Percentiles rank a stretch among this genome's conserved stretches.
phyloP scores from a whole-genome alignment of 2,113 vertebrate genomes.

The Pollachius pollachius region DNA sequence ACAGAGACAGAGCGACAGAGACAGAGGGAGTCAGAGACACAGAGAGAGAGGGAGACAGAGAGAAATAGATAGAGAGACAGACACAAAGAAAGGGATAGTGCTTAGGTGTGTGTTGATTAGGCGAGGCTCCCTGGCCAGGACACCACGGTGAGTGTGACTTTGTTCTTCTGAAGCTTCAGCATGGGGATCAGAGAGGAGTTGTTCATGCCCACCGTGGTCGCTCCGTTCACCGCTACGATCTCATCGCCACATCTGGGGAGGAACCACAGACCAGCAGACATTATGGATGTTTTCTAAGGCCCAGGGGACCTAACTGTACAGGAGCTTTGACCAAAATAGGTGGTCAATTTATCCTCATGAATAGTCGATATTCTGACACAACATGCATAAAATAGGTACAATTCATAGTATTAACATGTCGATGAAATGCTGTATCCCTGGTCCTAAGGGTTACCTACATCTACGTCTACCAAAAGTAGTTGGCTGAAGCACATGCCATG shows the following conservation, averaged over 20 bases:
- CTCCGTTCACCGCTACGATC: constrained; percentile 90
- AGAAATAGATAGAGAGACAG: not conserved
- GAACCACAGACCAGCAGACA: constrained; percentile 5
- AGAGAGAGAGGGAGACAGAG: too few species aligned
- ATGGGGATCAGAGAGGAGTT: constrained; percentile 88
- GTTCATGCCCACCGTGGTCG: constrained; percentile 87
- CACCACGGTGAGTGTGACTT: constrained; percentile 86
- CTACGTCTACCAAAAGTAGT: too few species aligned
- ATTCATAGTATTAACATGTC: too few species aligned
- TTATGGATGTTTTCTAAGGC: not conserved
- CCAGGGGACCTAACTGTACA: not conserved
- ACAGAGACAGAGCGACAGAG: too few species aligned
- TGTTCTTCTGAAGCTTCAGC: constrained; percentile 91
- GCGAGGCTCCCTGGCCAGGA: constrained; percentile 89
- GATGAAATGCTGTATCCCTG: too few species aligned
- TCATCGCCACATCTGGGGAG: constrained; percentile 85
- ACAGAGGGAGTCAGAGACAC: too few species aligned
- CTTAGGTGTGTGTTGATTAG: constrained; percentile 48
- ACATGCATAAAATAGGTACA: too few species aligned
- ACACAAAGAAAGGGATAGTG: not conserved
- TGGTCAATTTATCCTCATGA: too few species aligned
- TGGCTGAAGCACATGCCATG: too few species aligned
- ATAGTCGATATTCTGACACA: too few species aligned
- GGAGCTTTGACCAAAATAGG: too few species aligned
- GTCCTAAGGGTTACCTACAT: too few species aligned